Base-by-base conservation (phyloP, 2,113 vertebrate genomes). In the Ptychochromis oligacanthus region DNA sequence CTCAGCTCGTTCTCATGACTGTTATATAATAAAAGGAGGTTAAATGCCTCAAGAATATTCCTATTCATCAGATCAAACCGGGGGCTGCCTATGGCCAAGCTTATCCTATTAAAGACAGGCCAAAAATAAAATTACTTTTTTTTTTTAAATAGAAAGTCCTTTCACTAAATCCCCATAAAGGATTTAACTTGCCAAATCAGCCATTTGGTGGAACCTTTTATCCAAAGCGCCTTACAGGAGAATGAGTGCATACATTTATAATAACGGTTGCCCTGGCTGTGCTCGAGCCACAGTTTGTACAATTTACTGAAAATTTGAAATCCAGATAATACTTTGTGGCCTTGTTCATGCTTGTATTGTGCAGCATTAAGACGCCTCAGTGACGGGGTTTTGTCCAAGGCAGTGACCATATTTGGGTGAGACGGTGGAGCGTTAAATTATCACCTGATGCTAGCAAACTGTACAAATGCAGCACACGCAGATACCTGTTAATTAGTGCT, bases 91-190 rank as follows among this genome's bases (percentile, higher is more conserved):
- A 64, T 80, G 79, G 80, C 57, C 17, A 7, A 83, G 84, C 77
- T 89, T 59, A 65, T 81, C 62, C 83, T 81, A 58, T 56, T 18
- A 82, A 40, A 79, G 36, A 46, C 24, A 12, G 75, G 49, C 67
- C 82, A 64, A 59, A 84, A 79, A 85, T 79, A 82, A 82, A 82
- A 79, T 60, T 13, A 36, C 61, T 57, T 81, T 36, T 81, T 65
- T 49, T 57, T 76, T 70, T 61, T 34, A 52, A 83, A 81, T 54
- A 72, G 61, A 62, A 77, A 83, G 72, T 80, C 34, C 26, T 76
- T 64, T 82, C 57, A 60, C 46, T 79, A 84, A 90, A 86, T 84
- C 78, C 83, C 80, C 83, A 75, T 62, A 70, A 81, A 83, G 83
- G 86, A 79, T 72, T 88, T 65, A 75, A 83, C 20, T 38, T 36